Evolutionary conservation across 2,113 vertebrate genomes (phyloP), one percentile per base, ranked within the genome.

Genomic region (Turdus rufiventris): DNA sequence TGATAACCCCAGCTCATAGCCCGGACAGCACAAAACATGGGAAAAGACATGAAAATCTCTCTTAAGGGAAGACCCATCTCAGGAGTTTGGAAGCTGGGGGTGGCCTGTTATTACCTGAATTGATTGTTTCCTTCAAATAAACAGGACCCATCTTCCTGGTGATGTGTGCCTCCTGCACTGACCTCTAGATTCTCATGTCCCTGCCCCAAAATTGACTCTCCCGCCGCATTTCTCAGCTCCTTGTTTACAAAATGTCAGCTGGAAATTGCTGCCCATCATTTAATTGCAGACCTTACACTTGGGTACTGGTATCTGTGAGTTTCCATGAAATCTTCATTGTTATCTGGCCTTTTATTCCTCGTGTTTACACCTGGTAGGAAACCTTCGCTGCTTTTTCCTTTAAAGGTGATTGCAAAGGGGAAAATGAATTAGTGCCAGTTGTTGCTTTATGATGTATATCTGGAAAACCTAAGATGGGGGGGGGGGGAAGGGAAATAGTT

Each of bases 281-380:
- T 95, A 63, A 80, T 81, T 74, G 91, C 80, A 72, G 53, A 23
- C 45, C 58, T 94, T 65, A 23, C 86, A 61, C 89, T 68, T 33
- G 58, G 42, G 16, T 77, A 53, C 57, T 62, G 2, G 0, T 85
- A 62, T 90, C 88, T 86, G 68, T 51, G 76, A 71, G 57, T 81
- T 94, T 63, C 80, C 80, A 43, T 87, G 80, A 91, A 96, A 91
- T 97, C 91, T 94, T 72, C 84, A 50, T 92, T 95, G 93, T 95
- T 81, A 84, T 82, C 94, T 91, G 77, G 57, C 71, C 77, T 92
- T 94, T 89, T 75, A 78, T 91, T 82, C 42, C 58, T 87, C 36
- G 0, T 85, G 53, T 62, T 94, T 85, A 82, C 42, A 91, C 50
- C 73, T 76, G 42, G 51, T 13, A 23, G 82, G 72, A 92, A 95